Conservation (phyloP, 2,888 invertebrate species). For the Hyposoter dolosus region DNA sequence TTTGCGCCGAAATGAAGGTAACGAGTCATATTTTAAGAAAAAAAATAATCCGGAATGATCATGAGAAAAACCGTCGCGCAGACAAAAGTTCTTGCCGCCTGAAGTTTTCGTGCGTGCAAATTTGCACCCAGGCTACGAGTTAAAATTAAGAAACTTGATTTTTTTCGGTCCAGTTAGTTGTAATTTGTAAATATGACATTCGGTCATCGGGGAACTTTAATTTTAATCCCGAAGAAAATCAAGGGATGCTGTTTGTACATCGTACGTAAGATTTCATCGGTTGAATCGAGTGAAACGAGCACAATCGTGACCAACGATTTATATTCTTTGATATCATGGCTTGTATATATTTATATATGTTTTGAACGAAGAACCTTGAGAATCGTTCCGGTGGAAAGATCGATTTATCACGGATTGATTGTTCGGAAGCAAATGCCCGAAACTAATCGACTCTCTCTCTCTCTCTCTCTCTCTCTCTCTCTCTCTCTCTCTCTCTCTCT, state of each 20-base stretch:
- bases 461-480: constrained; percentile 21
- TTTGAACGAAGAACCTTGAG: constrained; percentile 43
- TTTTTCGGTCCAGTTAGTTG: not conserved
- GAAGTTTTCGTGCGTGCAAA: no score
- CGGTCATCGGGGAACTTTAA: not conserved
- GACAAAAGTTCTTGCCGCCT: no score
- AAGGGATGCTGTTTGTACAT: constrained; percentile 2
- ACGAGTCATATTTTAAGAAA: no score
- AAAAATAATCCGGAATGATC: no score
- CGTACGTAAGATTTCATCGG: constrained; percentile 28
- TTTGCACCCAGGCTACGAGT: no score
- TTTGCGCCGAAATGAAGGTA: no score
- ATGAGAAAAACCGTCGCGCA: no score
- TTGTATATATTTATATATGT: constrained; percentile 4
- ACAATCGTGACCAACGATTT: constrained; percentile 62
- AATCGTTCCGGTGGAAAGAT: constrained; percentile 66
- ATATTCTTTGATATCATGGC: constrained; percentile 52
- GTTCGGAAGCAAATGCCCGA: constrained; percentile 76
- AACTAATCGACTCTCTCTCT: constrained; percentile 74
- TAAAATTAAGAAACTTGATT: not conserved
- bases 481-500: constrained; percentile 17
- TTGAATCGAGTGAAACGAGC: constrained; percentile 55
- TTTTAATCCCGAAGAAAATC: constrained; percentile 26
- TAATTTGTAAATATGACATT: not conserved
- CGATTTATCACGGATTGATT: constrained; percentile 69